Evolutionary conservation across 2,113 vertebrate species (phyloP).

Genomic region (Polypterus bichir): DNA sequence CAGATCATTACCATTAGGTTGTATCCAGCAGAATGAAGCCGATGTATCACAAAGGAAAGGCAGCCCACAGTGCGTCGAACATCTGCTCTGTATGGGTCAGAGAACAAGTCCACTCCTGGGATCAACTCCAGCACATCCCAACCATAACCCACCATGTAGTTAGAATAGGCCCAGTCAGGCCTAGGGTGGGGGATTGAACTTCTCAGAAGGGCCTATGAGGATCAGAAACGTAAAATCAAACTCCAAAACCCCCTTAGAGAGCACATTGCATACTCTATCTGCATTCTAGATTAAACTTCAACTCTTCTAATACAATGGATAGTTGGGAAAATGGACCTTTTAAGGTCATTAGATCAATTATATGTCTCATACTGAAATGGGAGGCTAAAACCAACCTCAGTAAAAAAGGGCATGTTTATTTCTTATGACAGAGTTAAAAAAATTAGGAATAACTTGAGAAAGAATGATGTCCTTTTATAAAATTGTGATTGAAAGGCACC

Average conservation of each 20-base stretch:
- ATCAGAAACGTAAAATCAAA: neutral
- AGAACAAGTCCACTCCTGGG: slow-evolving; percentile 77
- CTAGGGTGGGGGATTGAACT: slow-evolving; percentile 66
- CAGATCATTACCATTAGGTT: slow-evolving; percentile 59
- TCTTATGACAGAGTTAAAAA: too few relatives aligned
- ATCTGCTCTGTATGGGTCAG: slow-evolving; percentile 56
- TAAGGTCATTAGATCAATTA: too few relatives aligned
- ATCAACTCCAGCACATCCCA: slow-evolving; percentile 46
- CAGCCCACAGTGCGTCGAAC: slow-evolving; percentile 54
- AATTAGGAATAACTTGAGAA: too few relatives aligned
- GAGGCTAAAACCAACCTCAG: too few relatives aligned
- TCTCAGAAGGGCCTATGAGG: slow-evolving; percentile 62
- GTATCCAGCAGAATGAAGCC: slow-evolving; percentile 65
- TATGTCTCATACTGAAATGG: too few relatives aligned
- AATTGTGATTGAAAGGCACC: too few relatives aligned
- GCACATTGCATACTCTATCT: too few relatives aligned
- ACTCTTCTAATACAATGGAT: too few relatives aligned
- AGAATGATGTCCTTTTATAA: too few relatives aligned
- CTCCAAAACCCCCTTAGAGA: neutral
- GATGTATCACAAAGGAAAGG: slow-evolving; percentile 67
- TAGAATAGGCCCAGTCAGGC: slow-evolving; percentile 58
- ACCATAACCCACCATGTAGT: slow-evolving; percentile 40
- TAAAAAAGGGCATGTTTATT: too few relatives aligned
- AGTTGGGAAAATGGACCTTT: too few relatives aligned
- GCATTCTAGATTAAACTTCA: too few relatives aligned